Conservation (phyloP, 2,113 vertebrate species). For the Gymnocephalus cernua region DNA sequence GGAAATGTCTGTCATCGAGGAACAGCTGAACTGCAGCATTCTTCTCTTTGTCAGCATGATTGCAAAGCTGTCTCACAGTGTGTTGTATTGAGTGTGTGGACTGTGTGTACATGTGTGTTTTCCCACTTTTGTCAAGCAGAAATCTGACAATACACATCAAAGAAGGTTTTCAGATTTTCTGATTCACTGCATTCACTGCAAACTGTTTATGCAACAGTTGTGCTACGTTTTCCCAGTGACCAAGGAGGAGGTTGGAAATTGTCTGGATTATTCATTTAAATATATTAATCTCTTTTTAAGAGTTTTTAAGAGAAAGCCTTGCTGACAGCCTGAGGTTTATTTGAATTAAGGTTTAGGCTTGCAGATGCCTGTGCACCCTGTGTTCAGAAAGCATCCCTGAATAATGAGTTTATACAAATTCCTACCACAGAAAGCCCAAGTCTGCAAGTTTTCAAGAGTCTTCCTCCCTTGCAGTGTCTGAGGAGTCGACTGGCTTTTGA, state of each 20-base stretch:
- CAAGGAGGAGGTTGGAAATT: neutral
- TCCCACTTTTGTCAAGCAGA: constrained; percentile 32
- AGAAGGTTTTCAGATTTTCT: constrained; percentile 23
- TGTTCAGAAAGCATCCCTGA: constrained; percentile 37
- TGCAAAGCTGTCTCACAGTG: constrained; percentile 46
- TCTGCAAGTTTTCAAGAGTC: constrained; percentile 33
- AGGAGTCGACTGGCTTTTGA: constrained; percentile 3
- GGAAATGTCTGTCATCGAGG: constrained; percentile 60
- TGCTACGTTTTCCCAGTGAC: neutral
- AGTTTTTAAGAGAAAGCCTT: constrained; percentile 11
- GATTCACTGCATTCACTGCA: constrained; percentile 17
- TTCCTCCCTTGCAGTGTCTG: constrained; percentile 6
- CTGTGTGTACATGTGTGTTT: constrained; percentile 40
- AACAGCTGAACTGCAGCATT: constrained; percentile 43
- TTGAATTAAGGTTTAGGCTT: constrained; percentile 46
- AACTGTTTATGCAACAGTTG: constrained; percentile 35
- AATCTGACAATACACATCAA: constrained; percentile 26
- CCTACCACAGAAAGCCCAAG: constrained; percentile 21
- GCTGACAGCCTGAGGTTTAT: constrained; percentile 33
- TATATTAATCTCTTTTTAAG: constrained; percentile 30
- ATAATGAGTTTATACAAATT: constrained; percentile 56
- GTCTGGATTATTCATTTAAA: constrained; percentile 26
- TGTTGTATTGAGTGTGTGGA: constrained; percentile 26
- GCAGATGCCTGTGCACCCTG: constrained; percentile 23
- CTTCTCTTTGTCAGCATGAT: constrained; percentile 57